Base-by-base conservation (phyloP, 2,888 invertebrate species). In the Aleiodes leptofemur region DNA sequence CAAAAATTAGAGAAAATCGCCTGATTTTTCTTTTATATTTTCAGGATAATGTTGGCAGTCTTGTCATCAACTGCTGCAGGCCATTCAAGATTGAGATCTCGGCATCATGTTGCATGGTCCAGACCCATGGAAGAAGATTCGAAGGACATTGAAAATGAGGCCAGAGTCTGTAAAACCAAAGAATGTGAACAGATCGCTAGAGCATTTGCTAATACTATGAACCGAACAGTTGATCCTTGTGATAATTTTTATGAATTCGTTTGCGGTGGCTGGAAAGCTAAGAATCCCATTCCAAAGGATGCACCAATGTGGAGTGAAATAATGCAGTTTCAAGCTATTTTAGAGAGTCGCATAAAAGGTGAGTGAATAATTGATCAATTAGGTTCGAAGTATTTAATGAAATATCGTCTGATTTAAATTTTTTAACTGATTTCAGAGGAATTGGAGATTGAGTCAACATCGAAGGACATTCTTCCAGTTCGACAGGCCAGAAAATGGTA, bases 211-310 rank as follows among this genome's bases (percentile, higher is more conserved):
- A 34, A 59, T n/a, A 34, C 34, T 13, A 82, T 84, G 76, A 76
- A 85, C 66, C 73, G 77, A 57, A 77, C 77, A 6, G 73, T 76
- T 3, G 74, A 85, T 76, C 85, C 84, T 8, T 85, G 84, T 43
- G 76, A 84, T 0, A 69, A 85, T 68, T 85, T 85, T 69, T 83
- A 83, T 66, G 80, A 85, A 8, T 85, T 81, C 23, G 70, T 80
- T 0, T 85, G 85, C 59, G 83, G 83, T 43, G 81, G 78, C 8
- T 85, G 81, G 80, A 5, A 48, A 3, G 23, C 70, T 7, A 69
- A 79, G 1, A 79, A 14, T 13, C 76, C 80, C 0, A 76, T 81
- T n/a, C 84, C 85, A 3, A 14, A 79, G 5, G 76, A 75, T n/a
- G 56, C 69, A 34, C n/a, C 14, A 4, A 4, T 6, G 7, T 85